Base-by-base conservation (phyloP, 2,113 vertebrate genomes). In the Synodontis membranacea region DNA sequence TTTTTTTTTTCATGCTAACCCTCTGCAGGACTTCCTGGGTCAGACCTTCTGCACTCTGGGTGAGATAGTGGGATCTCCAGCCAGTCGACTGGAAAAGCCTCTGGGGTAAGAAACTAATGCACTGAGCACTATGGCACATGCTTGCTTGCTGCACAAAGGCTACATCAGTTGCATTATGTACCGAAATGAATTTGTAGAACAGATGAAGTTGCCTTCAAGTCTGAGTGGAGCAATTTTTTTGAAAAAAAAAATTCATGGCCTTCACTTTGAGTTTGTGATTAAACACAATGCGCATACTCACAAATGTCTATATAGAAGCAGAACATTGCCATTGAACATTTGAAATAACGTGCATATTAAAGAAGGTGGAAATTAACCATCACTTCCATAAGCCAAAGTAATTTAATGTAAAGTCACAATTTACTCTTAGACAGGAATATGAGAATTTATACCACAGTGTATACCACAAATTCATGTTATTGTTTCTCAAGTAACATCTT, bases 61-160 rank as follows among this genome's bases (percentile, higher is more conserved):
- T n/a, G 97, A 99, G 93, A 98, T 98, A 0, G 97, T 98, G 75
- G 97, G 97, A 86, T 98, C 97, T 2, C 93, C 97, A 0, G 97
- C 96, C 90, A 97, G 97, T 90, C 97, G 95, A 68, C 93, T 98
- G 91, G 97, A 98, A 93, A 99, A 99, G 89, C 94, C 97, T 39
- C 93, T 99, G 25, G 97, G 90, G 97, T 99, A 93, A 97, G 97
- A 66, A 66, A 19, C 60, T 84, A 84, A 82, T 84, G 81, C 44
- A 82, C 48, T 81, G 31, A 64, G 83, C 37, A 81, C 50, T 78
- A 50, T 86, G 25, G 34, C 66, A 84, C 62, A 74, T 44, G 62
- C 56, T 88, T 66, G 39, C 64, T 79, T 66, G 66, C 54, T 75
- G 54, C n/a, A 81, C 31, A 62, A 50, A 81, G 37, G 44, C 50